Conservation (phyloP, 1,140 invertebrate genomes). For the Penaeus indicus region DNA sequence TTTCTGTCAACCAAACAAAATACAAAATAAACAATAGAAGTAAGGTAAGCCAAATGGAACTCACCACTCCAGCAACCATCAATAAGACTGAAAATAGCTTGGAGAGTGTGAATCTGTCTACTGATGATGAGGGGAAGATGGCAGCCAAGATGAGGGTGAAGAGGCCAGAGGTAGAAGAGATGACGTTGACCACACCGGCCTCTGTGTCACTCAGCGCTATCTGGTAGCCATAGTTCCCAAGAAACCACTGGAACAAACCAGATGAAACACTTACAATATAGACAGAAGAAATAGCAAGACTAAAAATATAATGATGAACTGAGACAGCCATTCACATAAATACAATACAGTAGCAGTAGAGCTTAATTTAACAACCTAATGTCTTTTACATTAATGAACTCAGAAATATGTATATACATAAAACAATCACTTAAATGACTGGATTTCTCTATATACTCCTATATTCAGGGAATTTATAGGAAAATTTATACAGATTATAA, state of each 20-base stretch:
- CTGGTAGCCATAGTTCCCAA: constrained; percentile 86
- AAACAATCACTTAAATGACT: too few relatives aligned
- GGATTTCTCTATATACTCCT: too few relatives aligned
- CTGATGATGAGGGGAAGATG: constrained; percentile 82
- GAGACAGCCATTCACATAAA: too few relatives aligned
- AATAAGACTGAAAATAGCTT: constrained; percentile 84
- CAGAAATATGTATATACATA: too few relatives aligned
- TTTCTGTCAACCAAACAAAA: too few relatives aligned
- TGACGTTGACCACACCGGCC: constrained; percentile 82
- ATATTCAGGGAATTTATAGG: too few relatives aligned
- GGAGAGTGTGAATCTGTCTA: constrained; percentile 83
- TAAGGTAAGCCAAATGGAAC: constrained; percentile 67
- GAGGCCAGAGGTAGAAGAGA: constrained; percentile 85
- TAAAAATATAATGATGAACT: too few relatives aligned
- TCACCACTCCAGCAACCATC: constrained; percentile 83
- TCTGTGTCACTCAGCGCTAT: constrained; percentile 82
- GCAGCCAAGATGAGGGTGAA: constrained; percentile 87
- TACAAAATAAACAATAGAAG: too few relatives aligned
- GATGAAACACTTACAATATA: neutral
- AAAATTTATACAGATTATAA: too few relatives aligned
- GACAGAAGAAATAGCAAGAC: neutral
- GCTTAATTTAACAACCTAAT: too few relatives aligned
- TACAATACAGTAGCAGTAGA: too few relatives aligned
- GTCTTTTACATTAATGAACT: too few relatives aligned
- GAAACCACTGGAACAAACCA: constrained; percentile 76